Percentiles rank a stretch among this genome's conserved stretches.
These are phyloP conservation scores for Rhodinocichla rosea DNA, from an alignment of 2,113 vertebrate genomes.

Conservation along the genomic window DNA sequence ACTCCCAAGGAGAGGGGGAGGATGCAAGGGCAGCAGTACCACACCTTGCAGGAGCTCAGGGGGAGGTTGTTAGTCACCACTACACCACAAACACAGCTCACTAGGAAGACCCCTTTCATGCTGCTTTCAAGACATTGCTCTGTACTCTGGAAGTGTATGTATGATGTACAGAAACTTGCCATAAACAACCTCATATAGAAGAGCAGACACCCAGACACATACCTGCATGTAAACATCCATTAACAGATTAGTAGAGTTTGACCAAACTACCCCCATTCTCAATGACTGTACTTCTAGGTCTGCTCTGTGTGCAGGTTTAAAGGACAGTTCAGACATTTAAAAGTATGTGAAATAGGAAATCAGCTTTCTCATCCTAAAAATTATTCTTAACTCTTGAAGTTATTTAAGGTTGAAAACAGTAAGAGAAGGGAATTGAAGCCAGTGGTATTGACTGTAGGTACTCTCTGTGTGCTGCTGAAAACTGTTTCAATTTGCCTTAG, in stretches of 20 bases:
- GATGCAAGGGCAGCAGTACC: not conserved
- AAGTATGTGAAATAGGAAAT: not conserved
- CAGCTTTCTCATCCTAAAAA: not conserved
- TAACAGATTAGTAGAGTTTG: not conserved
- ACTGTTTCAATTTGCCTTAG: not conserved
- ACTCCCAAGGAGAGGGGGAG: not conserved
- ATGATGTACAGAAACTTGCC: not conserved
- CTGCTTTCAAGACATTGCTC: not conserved
- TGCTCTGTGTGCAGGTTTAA: not conserved
- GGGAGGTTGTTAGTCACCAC: not conserved
- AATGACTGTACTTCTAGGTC: not conserved
- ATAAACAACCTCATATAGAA: not conserved
- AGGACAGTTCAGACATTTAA: not conserved
- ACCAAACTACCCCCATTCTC: not conserved
- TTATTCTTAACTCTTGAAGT: not conserved
- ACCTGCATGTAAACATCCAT: accelerated
- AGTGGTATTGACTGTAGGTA: not conserved
- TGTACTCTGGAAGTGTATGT: not conserved
- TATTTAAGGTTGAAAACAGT: not conserved
- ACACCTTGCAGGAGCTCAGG: not conserved
- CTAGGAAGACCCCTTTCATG: not conserved
- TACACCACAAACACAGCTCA: not conserved
- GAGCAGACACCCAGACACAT: not conserved
- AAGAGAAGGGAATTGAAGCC: not conserved
- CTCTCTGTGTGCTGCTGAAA: not conserved